A percentile compares a stretch with the other conserved stretches of the same genome.
These are phyloP conservation scores for Drosophila picticornis DNA, from an alignment of 2,888 invertebrate genomes.

Conservation along the genomic window DNA sequence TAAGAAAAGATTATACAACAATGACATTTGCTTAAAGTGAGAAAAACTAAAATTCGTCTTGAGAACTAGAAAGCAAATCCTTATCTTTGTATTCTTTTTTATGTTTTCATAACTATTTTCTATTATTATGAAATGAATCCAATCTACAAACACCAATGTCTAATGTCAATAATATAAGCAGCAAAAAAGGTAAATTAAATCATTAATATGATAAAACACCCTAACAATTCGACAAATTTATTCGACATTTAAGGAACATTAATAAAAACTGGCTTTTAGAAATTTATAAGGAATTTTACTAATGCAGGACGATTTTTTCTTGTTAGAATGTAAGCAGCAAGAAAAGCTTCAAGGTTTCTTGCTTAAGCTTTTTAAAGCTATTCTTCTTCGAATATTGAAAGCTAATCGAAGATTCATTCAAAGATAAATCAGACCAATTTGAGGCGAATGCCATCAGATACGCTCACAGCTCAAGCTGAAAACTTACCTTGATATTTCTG, in stretches of 20 bases:
- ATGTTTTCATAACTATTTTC: too few relatives aligned
- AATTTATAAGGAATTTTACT: too few relatives aligned
- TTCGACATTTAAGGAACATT: too few relatives aligned
- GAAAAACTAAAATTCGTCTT: not conserved
- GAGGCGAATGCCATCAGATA: not conserved
- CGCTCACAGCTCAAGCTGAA: not conserved
- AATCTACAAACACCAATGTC: not conserved
- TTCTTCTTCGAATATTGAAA: too few relatives aligned
- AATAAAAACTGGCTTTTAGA: too few relatives aligned
- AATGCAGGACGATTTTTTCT: too few relatives aligned
- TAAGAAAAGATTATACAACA: not conserved
- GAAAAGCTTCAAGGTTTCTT: too few relatives aligned
- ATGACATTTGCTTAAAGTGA: not conserved
- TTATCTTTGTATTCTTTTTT: not conserved
- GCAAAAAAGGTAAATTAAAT: too few relatives aligned
- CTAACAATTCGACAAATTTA: too few relatives aligned
- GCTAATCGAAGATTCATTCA: not conserved
- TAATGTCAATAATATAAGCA: not conserved
- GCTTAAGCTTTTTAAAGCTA: too few relatives aligned
- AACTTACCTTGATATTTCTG: slow-evolving; percentile 86
- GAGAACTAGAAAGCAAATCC: not conserved
- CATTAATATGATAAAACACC: too few relatives aligned
- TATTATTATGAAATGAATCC: not conserved
- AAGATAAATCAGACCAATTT: not conserved
- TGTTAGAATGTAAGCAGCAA: too few relatives aligned